Evolutionary conservation across 2,113 vertebrate species (phyloP), one percentile per base, ranked within the genome.

Genomic region (Laterallus jamaicensis): DNA sequence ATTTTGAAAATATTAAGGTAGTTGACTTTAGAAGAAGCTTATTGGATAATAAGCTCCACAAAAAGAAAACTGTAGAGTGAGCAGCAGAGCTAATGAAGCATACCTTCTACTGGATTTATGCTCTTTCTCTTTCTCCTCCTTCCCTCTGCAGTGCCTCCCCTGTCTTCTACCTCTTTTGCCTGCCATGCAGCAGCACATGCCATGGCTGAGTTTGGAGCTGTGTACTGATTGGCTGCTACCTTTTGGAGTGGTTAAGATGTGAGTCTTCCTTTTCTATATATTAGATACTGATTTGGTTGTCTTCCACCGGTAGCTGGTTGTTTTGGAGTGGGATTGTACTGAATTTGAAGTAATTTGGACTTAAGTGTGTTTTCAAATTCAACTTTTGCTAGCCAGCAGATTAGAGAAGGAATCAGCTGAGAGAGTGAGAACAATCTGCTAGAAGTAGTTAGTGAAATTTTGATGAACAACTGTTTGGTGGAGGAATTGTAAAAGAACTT

Each of bases 201-300:
- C 59, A 86, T 91, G 90, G 90, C 81, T 89, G 90, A 32, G 50
- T 42, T 88, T 95, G 95, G 94, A 96, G 95, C 91, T 82, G 52
- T 95, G 78, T 86, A 67, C 92, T 96, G 94, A 95, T 49, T 93
- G 92, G 59, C 94, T 93, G 70, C 90, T 89, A 69, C 92, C 82
- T 95, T 94, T 94, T 91, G 92, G 78, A 96, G 70, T 81, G 88
- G 69, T 96, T 95, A 75, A 92, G 92, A 93, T 94, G 94, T 96
- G 94, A 96, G 95, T 96, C 49, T 84, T 89, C 66, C 52, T 93
- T 95, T 94, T 78, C 64, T 95, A 84, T 17, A 22, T 79, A 75
- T 76, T 69, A 42, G 55, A 70, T 89, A 26, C 0, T 21, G 14
- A 85, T 81, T 94, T 78, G 66, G 40, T 25, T 82, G n/a, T 70